Evolutionary conservation across 2,113 vertebrate species (phyloP).

Genomic region (Neomonachus schauinslandi): DNA sequence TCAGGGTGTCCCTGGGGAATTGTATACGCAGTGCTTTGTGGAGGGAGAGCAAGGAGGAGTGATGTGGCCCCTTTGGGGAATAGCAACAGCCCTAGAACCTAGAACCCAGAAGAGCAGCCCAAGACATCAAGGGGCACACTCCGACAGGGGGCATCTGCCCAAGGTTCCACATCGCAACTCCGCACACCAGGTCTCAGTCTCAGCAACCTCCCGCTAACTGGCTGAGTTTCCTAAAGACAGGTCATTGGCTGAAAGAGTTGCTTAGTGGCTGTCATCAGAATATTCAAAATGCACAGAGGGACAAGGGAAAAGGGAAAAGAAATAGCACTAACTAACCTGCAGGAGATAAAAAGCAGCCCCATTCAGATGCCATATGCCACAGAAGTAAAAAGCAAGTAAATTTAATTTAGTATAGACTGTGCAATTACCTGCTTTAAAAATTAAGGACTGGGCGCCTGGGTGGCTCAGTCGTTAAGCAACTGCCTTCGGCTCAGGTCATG

Average conservation of each 20-base stretch:
- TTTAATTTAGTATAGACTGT: slow-evolving; percentile 61
- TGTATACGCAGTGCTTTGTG: background rate
- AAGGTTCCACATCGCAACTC: background rate
- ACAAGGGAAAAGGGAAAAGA: background rate
- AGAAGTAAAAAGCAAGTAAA: slow-evolving; percentile 61
- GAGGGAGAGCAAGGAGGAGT: background rate
- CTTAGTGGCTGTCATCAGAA: background rate
- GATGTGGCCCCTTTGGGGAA: background rate
- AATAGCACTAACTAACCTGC: background rate
- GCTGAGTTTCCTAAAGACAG: background rate
- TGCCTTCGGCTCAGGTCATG: too few species aligned
- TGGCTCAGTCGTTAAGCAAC: too few species aligned
- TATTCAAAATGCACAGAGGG: background rate
- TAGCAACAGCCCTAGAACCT: background rate
- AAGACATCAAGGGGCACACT: too few species aligned
- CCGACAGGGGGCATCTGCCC: rapidly evolving
- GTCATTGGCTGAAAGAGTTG: background rate
- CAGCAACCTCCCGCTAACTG: background rate
- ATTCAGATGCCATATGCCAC: slow-evolving; percentile 56
- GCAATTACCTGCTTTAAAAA: slow-evolving; percentile 73
- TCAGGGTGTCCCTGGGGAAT: background rate
- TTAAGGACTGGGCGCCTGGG: slow-evolving; percentile 73
- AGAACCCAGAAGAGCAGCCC: background rate
- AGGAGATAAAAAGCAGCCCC: slow-evolving; percentile 43
- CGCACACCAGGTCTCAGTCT: too few species aligned